Evolutionary conservation across 2,888 invertebrate genomes (phyloP), one percentile per base, ranked within the genome.

Genomic region (Brassicogethes aeneus): DNA sequence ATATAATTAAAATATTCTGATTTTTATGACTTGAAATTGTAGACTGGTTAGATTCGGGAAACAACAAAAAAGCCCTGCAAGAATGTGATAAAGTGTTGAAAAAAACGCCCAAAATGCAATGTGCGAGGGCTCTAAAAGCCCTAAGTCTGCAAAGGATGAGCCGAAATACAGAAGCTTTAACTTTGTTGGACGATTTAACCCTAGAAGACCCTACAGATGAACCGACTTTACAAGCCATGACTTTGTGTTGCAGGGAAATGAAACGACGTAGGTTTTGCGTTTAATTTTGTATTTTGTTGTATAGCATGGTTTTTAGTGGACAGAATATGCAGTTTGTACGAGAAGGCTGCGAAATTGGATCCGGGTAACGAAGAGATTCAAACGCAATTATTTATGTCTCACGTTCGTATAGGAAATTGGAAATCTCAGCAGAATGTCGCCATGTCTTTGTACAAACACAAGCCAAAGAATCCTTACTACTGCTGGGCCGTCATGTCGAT

Each of bases 401-500:
- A 96, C 61, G 95, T 95, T 2, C 76, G 96, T 17, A 73, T 93
- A 2, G 84, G 84, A 1, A 88, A 96, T 69, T 92, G 85, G 62
- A 86, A 88, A 60, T 79, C 87, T 5, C 96, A 96, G 65, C 92
- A 95, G 60, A 79, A 85, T 47, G 81, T 86, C 1, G 97, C 96
- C 0, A 78, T 95, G 75, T 78, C 82, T 8, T 72, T 99, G 23
- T 96, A 91, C 70, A 95, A 93, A 72, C 72, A 89, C 41, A 85
- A 85, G 57, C 86, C 90, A 2, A 95, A 95, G 66, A 92, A 91
- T 65, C 94, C 94, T 0, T 97, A 97, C 65, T 95, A 94, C 65
- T 95, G 93, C 66, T 99, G 97, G 99, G 89, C 91, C 14, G 86
- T 97, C 7, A 95, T 96, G 89, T 95, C 95, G 64, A 81, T 93